A percentile compares a stretch with the other conserved stretches of the same genome.
phyloP scores from a whole-genome alignment of 2,113 vertebrate genomes.

The Ramphastos sulfuratus region DNA sequence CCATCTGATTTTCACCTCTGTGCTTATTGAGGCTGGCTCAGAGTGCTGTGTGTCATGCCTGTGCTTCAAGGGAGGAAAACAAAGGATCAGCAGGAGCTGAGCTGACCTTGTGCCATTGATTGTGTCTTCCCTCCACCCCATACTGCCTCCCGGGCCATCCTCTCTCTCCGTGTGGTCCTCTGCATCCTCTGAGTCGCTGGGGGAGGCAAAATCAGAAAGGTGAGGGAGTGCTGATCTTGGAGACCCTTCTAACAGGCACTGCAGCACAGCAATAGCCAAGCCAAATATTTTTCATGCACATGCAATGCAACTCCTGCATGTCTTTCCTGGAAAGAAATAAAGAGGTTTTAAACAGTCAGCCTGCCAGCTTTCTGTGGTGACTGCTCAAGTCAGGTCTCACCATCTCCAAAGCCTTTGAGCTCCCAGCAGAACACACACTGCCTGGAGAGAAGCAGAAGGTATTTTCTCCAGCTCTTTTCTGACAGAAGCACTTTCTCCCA shows the following conservation, averaged over 20 bases:
- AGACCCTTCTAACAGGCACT: neutral
- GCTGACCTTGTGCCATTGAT: neutral
- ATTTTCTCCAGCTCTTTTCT: neutral
- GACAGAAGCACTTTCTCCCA: neutral
- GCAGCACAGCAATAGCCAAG: neutral
- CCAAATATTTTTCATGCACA: constrained; percentile 7
- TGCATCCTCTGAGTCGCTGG: neutral
- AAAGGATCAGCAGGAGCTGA: neutral
- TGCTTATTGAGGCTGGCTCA: neutral
- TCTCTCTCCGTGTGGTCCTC: neutral
- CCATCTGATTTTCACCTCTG: rapidly evolving
- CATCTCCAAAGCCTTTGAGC: neutral
- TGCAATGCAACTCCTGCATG: rapidly evolving
- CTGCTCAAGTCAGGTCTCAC: neutral
- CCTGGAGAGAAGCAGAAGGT: neutral
- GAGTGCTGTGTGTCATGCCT: neutral
- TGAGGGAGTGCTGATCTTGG: constrained; percentile 32
- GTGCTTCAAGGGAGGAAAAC: rapidly evolving
- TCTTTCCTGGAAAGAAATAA: constrained; percentile 38
- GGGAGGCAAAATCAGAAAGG: neutral
- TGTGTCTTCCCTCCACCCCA: neutral
- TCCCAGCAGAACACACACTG: neutral
- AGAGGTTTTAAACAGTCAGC: neutral
- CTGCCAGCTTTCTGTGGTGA: constrained; percentile 1
- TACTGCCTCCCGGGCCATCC: rapidly evolving